Percentiles rank a stretch among this genome's conserved stretches.
phyloP scores from a whole-genome alignment of 2,888 invertebrate species.

The Watsonalla cultraria region DNA sequence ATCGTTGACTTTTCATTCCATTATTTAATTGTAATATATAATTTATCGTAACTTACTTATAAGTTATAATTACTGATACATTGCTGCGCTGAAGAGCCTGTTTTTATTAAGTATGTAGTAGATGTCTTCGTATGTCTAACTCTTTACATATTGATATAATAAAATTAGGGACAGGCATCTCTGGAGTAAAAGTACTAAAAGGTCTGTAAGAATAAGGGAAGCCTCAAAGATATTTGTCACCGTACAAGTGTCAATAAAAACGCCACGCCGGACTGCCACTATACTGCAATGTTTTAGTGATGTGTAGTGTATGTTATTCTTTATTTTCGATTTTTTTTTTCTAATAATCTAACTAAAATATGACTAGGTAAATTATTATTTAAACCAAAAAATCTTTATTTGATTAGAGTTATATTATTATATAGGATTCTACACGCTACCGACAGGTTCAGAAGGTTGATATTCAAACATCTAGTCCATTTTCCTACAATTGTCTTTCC shows the following conservation, averaged over 20 bases:
- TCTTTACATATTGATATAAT: background rate
- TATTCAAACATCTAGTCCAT: no score
- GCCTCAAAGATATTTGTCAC: slow-evolving; percentile 72
- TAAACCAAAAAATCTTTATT: no score
- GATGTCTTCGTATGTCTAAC: no score
- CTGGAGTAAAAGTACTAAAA: background rate
- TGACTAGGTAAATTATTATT: no score
- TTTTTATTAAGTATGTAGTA: no score
- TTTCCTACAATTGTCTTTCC: no score
- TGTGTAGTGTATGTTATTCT: slow-evolving; percentile 12
- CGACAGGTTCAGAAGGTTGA: background rate
- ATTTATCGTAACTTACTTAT: no score
- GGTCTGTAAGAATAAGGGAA: slow-evolving; percentile 18
- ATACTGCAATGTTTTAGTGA: slow-evolving; percentile 49
- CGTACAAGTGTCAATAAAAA: slow-evolving; percentile 77
- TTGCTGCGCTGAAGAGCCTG: no score
- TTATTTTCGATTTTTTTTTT: slow-evolving; percentile 14
- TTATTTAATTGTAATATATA: no score
- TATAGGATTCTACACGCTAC: background rate
- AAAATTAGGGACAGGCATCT: background rate
- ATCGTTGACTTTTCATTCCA: no score
- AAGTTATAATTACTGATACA: no score
- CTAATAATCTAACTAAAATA: background rate
- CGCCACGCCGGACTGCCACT: slow-evolving; percentile 74
- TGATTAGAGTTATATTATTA: no score